Conservation (phyloP, 1,140 invertebrate species). For the Trinorchestia longiramus region DNA sequence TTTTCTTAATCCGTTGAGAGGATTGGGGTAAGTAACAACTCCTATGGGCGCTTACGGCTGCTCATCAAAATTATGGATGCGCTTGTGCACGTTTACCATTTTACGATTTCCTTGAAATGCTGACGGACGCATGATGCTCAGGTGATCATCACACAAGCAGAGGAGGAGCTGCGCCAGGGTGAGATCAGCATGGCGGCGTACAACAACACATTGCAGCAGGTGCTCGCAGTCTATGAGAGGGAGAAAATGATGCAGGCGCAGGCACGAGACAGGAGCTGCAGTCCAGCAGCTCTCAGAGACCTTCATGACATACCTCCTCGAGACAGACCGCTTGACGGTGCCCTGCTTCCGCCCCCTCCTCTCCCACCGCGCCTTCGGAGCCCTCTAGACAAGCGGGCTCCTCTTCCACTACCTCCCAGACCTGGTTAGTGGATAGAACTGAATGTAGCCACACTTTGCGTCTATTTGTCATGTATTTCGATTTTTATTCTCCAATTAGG, state of each 20-base stretch:
- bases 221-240: conserved; percentile 67
- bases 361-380: conserved; percentile 4
- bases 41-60: no score
- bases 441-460: no score
- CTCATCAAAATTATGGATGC: no score
- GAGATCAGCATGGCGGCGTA: conserved; percentile 83
- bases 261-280: conserved; percentile 56
- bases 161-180: conserved; percentile 82
- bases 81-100: no score
- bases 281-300: conserved; percentile 1
- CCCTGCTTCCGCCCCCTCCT: not conserved
- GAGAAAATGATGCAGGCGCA: conserved; percentile 59
- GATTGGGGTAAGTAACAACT: not conserved
- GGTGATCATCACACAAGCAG: conserved; percentile 85
- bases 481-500: not conserved
- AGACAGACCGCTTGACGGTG: not conserved
- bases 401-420: not conserved
- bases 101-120: no score
- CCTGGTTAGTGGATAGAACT: conserved; percentile 20
- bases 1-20: not conserved
- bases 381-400: conserved; percentile 24
- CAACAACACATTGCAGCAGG: conserved; percentile 80
- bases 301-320: not conserved
- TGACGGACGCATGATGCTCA: conserved; percentile 70
- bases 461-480: not conserved